Evolutionary conservation across 2,888 invertebrate genomes (phyloP), one percentile per base, ranked within the genome.

Genomic region (Coecobrya sp.): DNA sequence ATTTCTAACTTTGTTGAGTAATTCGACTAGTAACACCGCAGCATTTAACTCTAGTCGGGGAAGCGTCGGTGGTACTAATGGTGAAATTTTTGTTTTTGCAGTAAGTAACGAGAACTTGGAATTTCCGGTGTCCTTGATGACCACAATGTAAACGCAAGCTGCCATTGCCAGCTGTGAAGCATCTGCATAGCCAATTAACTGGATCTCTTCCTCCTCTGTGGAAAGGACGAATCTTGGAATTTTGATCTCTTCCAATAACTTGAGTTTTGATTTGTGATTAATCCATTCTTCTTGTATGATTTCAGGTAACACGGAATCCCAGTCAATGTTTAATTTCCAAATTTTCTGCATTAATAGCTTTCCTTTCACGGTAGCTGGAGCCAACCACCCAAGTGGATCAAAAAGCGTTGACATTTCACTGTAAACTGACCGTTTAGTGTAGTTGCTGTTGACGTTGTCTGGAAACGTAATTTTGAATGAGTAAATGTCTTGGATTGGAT

Each of bases 21-120:
- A 91, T 62, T 93, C 81, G 8, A 95, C 84, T 7, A 95, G 70
- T 16, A 95, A 76, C 1, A 95, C 55, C 4, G 95, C 95, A n/a
- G 93, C 95, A 62, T 95, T 95, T 0, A 95, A 91, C 84, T 95
- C 95, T 11, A 95, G 82, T 13, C 94, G 30, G 11, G 95, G 95
- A 27, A 95, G 65, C 1, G 95, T 92, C 2, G 95, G 79, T 36
- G 82, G 93, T 76, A 95, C 95, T 8, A 93, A 27, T 10, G 95
- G 95, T 1, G 95, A 94, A 7, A 95, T 95, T 62, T 92, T 79
- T 8, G 95, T 94, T 86, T 95, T 95, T 4, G 94, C 19, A 19
- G 88, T 45, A 0, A 79, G 7, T 7, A 70, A 30, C 3, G 59
- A 59, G 7, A 59, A 2, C 22, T 1, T 59, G 7, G 59, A 0